Evolutionary conservation across 2,888 invertebrate species (phyloP), one percentile per base, ranked within the genome.

Genomic region (Epinotia bilunana): DNA sequence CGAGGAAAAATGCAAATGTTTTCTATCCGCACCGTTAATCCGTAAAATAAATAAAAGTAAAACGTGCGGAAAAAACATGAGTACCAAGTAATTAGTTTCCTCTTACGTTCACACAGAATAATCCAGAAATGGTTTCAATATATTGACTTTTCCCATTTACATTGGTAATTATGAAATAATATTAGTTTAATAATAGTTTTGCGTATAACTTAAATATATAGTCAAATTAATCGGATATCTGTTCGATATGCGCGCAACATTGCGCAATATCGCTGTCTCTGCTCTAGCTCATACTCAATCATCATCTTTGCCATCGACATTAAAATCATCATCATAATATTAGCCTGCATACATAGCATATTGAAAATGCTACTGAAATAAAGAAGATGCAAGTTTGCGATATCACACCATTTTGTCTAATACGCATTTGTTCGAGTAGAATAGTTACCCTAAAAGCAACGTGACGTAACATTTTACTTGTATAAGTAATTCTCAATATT

Each of bases 401-500:
- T 53, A 53, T 53, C n/a, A 53, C 53, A 53, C 16, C n/a, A 53
- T 53, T n/a, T n/a, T 39, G 18, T n/a, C 9, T 16, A 60, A 16
- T 39, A 33, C 46, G 63, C 20, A 63, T 7, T 9, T 16, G 23
- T 39, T 39, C 39, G 39, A 39, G 39, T 23, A 20, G 18, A 64
- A 64, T 46, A 23, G 63, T 20, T 3, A 46, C 16, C 6, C 4
- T 23, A n/a, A 43, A 60, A 73, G 60, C 68, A 72, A 76, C 63
- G 69, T 58, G 58, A 43, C 60, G 16, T 72, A 55, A 65, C 20
- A 61, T 55, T 67, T 65, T 62, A 71, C n/a, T 67, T 43, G 64
- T 71, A 72, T 77, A 78, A 70, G 79, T 80, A 79, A 69, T 62
- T 70, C 60, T 75, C 71, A 28, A 71, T 62, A 55, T 20, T 74